phyloP scores from a whole-genome alignment of 2,888 invertebrate genomes.

The Macrophya annulata region DNA sequence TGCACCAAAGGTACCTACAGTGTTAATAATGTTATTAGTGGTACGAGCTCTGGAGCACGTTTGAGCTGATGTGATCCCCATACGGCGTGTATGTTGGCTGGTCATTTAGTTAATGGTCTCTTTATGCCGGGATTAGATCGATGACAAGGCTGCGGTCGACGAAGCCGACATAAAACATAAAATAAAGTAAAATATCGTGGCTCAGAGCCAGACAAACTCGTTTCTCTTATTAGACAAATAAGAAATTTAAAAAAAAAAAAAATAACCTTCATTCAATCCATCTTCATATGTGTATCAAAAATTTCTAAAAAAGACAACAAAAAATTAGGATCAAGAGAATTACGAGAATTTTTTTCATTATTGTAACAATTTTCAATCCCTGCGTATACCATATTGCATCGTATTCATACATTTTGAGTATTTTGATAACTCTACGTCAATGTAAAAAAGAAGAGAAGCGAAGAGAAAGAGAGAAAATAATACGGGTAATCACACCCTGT shows the following conservation, averaged over 20 bases:
- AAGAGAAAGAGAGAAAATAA: not conserved
- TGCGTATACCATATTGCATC: not conserved
- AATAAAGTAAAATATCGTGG: conserved; percentile 39
- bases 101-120: conserved; percentile 56
- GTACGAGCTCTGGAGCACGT: conserved; percentile 50
- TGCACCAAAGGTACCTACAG: not conserved
- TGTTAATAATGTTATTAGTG: conserved; percentile 56
- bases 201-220: conserved; percentile 13
- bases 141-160: conserved; percentile 49
- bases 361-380: not conserved
- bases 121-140: conserved; percentile 57
- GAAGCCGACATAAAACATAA: conserved; percentile 21
- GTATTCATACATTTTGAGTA: not conserved
- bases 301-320: no score
- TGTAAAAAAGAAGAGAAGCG: not conserved
- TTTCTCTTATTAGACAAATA: not conserved
- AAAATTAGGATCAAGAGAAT: not conserved
- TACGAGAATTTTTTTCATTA: not conserved
- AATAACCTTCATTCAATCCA: not conserved
- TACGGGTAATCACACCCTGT: not conserved
- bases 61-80: conserved; percentile 35
- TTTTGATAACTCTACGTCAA: not conserved
- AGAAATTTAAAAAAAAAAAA: no score
- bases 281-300: not conserved
- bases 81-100: conserved; percentile 48